Evolutionary conservation across 2,888 invertebrate species (phyloP).

Genomic region (Chirona hameri): DNA sequence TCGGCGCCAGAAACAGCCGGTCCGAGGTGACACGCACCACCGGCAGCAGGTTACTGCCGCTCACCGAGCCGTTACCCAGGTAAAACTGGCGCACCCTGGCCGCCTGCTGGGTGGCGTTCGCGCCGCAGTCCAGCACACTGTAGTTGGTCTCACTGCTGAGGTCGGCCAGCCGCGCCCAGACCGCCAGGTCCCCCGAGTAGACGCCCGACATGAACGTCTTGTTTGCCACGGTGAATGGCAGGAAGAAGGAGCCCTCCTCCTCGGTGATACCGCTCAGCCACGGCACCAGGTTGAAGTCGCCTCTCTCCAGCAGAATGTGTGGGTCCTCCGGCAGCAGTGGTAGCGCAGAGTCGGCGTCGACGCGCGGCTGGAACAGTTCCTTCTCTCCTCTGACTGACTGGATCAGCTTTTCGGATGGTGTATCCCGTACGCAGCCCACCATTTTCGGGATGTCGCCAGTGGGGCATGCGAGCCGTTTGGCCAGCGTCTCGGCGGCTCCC

Average conservation of each 20-base stretch:
- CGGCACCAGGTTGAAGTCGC: constrained; percentile 33
- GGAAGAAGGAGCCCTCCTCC: background rate
- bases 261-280: background rate
- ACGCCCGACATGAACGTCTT: constrained; percentile 34
- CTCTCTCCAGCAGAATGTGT: constrained; percentile 34
- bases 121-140: background rate
- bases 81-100: background rate
- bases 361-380: constrained; percentile 33
- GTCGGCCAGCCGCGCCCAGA: constrained; percentile 32
- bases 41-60: background rate
- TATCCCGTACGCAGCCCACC: constrained; percentile 40
- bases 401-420: constrained; percentile 35
- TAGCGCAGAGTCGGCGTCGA: constrained; percentile 33
- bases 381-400: constrained; percentile 35
- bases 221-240: constrained; percentile 30
- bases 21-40: background rate
- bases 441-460: constrained; percentile 35
- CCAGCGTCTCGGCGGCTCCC: constrained; percentile 2
- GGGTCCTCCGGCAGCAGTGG: constrained; percentile 35
- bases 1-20: background rate
- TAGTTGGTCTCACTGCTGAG: constrained; percentile 5
- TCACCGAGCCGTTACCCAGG: background rate
- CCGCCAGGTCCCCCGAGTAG: constrained; percentile 38
- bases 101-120: background rate
- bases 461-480: background rate